phyloP scores from a whole-genome alignment of 2,113 vertebrate genomes.

The Passer domesticus region DNA sequence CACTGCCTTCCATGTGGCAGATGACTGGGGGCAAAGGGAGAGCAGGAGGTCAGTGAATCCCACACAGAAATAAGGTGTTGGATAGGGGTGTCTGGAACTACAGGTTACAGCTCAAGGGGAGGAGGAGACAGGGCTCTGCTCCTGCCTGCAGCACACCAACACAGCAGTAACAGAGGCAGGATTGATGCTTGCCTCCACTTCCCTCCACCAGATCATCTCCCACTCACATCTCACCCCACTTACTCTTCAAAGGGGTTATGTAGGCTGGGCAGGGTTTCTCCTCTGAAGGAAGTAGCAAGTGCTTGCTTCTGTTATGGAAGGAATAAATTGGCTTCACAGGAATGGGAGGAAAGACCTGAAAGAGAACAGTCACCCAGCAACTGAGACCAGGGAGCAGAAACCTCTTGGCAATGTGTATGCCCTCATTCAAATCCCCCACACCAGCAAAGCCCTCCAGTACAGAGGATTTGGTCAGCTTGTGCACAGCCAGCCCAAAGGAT shows the following conservation, averaged over 20 bases:
- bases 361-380: neutral
- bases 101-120: neutral
- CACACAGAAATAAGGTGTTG: neutral
- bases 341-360: slow-evolving; percentile 89
- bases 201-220: neutral
- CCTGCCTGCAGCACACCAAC: neutral
- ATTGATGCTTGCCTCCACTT: accelerated
- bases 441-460: neutral
- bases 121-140: neutral
- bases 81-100: neutral
- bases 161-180: neutral
- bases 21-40: slow-evolving; percentile 76
- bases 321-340: slow-evolving; percentile 79
- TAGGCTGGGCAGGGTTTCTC: slow-evolving; percentile 87
- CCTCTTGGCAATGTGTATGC: accelerated
- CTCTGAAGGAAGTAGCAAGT: slow-evolving; percentile 77
- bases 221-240: neutral
- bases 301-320: slow-evolving; percentile 71
- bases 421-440: neutral
- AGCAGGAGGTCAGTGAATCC: neutral
- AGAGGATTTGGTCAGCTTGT: neutral
- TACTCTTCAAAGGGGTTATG: slow-evolving; percentile 87
- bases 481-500: neutral
- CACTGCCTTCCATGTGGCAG: slow-evolving; percentile 97
- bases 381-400: neutral